Conservation (phyloP, 2,797 vertebrate genomes). For the Synanceia verrucosa region DNA sequence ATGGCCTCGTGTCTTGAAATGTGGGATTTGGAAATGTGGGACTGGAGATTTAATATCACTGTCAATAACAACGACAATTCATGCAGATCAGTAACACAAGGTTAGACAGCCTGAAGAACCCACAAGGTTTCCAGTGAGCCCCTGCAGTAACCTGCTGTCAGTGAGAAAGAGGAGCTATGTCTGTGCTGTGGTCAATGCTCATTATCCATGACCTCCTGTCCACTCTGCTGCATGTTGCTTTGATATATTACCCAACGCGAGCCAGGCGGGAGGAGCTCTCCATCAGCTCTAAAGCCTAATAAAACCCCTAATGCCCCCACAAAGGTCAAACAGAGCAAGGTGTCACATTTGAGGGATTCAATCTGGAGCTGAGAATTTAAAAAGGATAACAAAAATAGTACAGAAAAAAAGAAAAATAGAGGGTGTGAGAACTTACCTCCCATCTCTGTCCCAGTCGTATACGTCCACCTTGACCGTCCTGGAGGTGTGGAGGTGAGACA, state of each 20-base stretch:
- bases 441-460: constrained; percentile 89
- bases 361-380: constrained; percentile 31
- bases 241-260: constrained; percentile 17
- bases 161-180: neutral
- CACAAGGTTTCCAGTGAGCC: neutral
- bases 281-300: neutral
- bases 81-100: neutral
- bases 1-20: neutral
- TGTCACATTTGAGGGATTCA: constrained; percentile 36
- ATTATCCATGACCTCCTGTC: constrained; percentile 15
- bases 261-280: neutral
- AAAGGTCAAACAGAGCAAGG: constrained; percentile 9
- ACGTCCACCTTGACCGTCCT: constrained; percentile 94
- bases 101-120: neutral
- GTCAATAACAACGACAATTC: neutral
- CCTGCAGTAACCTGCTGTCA: neutral
- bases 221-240: constrained; percentile 17
- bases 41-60: neutral
- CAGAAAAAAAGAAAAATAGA: too few species aligned
- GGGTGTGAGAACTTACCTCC: constrained; percentile 55
- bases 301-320: neutral
- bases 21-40: neutral
- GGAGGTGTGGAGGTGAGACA: constrained; percentile 24
- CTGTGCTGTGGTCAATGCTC: neutral
- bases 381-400: neutral